phyloP scores from a whole-genome alignment of 2,113 vertebrate genomes.

The Castor canadensis region DNA sequence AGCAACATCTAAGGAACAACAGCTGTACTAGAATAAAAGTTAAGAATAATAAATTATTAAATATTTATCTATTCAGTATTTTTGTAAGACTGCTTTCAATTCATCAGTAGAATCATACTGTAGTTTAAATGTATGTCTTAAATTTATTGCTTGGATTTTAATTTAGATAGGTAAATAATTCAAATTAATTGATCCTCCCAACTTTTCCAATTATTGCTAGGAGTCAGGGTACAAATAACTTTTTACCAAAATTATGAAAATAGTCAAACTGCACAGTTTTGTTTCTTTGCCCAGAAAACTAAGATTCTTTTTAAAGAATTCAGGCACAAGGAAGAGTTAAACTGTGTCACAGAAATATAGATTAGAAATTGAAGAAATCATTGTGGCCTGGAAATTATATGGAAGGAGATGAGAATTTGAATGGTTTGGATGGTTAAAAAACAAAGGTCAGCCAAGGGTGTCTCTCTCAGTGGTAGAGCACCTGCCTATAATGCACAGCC shows the following conservation, averaged over 20 bases:
- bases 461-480: not conserved
- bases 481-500: not conserved
- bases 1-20: not conserved
- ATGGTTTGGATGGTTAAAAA: not conserved
- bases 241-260: slow-evolving; percentile 30
- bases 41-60: not conserved
- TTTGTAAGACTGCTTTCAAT: not conserved
- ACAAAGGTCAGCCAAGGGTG: not conserved
- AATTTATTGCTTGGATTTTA: not conserved
- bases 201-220: not conserved
- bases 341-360: not conserved
- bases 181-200: not conserved
- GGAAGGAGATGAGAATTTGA: not conserved
- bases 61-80: not conserved
- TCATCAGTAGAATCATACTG: not conserved
- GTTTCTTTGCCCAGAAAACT: not conserved
- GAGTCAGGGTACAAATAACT: too few species aligned
- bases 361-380: not conserved
- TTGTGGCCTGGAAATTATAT: not conserved
- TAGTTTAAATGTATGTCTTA: not conserved
- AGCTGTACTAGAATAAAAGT: not conserved
- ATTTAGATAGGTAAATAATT: slow-evolving; percentile 2
- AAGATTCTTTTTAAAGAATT: not conserved
- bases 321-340: not conserved
- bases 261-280: slow-evolving; percentile 10